Base-by-base conservation (phyloP, 2,888 invertebrate genomes). In the Stenoptilia bipunctidactyla region DNA sequence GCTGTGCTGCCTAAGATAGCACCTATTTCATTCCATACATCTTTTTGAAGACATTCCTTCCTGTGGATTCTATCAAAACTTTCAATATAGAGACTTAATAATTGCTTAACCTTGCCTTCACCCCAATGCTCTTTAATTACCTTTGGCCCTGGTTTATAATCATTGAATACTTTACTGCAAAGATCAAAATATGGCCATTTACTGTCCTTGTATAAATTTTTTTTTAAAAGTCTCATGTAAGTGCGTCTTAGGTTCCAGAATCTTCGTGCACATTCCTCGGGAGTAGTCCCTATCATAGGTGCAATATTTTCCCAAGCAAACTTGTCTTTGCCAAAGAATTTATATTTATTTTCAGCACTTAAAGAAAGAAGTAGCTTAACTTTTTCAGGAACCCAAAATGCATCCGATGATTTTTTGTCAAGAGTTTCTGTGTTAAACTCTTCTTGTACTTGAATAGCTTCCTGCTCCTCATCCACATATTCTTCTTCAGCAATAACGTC, bases 1-100 rank as follows among this genome's bases (percentile, higher is more conserved):
- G 74, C 71, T 1, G 77, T 75, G 6, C 76, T 75, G 1, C 64
- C 64, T 15, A 83, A 43, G 36, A 65, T 60, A 2, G 47, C 36
- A 8, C 79, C 79, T 37, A 83, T 80, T 15, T 76, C 75, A 45
- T 57, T 73, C 83, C 83, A 83, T n/a, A 80, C 49, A 41, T 82
- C 79, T 51, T 75, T 80, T 42, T 77, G 75, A 14, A 70, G 48
- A 42, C 58, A 68, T 34, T 69, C 60, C 0, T 66, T 50, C 42
- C 57, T 68, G 33, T 66, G 55, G 38, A 82, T 77, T 45, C 61
- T 68, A 38, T 45, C 55, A 0, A 80, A 52, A 40, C 80, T 80
- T 30, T 79, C 76, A 40, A 80, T 61, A 45, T 83, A 83, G 1
- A 79, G 55, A 34, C 46, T 60, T 0, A 83, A 55, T n/a, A 83